Evolutionary conservation across 1,140 invertebrate genomes (phyloP), one percentile per base, ranked within the genome.

Genomic region (Zophobas morio): DNA sequence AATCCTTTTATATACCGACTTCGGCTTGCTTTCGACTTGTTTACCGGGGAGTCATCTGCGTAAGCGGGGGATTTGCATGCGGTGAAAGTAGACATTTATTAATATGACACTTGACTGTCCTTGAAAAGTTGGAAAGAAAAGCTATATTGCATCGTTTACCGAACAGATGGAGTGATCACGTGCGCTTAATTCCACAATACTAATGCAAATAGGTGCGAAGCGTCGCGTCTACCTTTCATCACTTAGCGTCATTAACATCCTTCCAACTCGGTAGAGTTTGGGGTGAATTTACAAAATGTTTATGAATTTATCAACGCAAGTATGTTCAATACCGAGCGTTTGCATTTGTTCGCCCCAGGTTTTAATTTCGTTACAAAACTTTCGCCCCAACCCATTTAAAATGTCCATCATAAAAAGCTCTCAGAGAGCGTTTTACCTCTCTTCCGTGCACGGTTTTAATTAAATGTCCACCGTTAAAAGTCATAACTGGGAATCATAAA

Each of bases 1-100:
- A 71, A 74, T 77, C 40, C 71, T 75, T 75, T 75, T 75, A 75
- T 75, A 75, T 51, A 63, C 56, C 37, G 73, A 47, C 71, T 32
- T 56, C 51, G 53, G 53, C 57, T 42, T 75, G 54, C 73, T 75
- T 75, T 57, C 51, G 60, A 53, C 46, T 70, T 70, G 49, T 51
- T 51, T 51, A 51, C 49, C n/a, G 49, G 20, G 20, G 6, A 2
- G 6, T 51, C 49, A 51, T 51, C 49, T 20, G 49, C n/a, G 49
- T 51, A 51, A 51, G 20, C 49, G 49, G 3, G 6, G 2, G 6
- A 2, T 51, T 51, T 51, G 49, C 49, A 51, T 51, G 49, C n/a
- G 6, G 49, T 20, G 20, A 20, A 20, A 20, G 20, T 20, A 20
- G 20, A 20, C 20, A 20, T 20, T 20, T 20, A 20, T 20, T 20